These are phyloP conservation scores for Drymodes brunneopygia DNA, from an alignment of 2,113 vertebrate species.

Conservation along the genomic window DNA sequence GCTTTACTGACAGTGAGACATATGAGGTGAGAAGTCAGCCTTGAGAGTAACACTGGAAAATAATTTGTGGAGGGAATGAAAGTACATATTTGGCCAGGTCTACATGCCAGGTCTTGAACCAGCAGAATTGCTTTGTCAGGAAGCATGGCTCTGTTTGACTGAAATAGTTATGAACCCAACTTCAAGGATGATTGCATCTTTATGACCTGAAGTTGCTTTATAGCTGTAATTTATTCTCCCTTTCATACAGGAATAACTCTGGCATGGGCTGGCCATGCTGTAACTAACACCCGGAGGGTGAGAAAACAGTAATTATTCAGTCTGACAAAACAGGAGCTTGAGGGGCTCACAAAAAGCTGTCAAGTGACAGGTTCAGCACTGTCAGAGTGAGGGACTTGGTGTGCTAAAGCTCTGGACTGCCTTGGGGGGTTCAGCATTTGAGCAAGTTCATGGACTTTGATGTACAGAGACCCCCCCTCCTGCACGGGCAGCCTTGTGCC, in stretches of 20 bases:
- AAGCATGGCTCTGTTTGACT: not conserved
- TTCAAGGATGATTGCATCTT: conserved; percentile 26
- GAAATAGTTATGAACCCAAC: not conserved
- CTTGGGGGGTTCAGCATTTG: not conserved
- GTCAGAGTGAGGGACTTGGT: not conserved
- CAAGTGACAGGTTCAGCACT: not conserved
- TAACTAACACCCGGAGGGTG: not conserved
- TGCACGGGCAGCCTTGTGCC: not conserved
- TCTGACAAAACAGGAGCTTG: not conserved
- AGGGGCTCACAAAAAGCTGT: not conserved
- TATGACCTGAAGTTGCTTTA: conserved; percentile 18
- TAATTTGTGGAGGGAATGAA: not conserved
- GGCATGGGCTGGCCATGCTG: not conserved
- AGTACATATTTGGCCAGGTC: not conserved
- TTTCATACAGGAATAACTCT: conserved; percentile 11
- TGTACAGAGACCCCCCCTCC: not conserved
- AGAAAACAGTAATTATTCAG: not conserved
- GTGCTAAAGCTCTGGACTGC: not conserved
- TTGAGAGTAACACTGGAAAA: not conserved
- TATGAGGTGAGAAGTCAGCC: not conserved
- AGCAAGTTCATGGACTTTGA: not conserved
- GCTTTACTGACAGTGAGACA: not conserved
- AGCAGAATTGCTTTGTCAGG: not conserved
- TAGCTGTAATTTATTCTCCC: not conserved
- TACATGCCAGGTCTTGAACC: conserved; percentile 21